Evolutionary conservation across 2,113 vertebrate species (phyloP).

Genomic region (Neopipo cinnamomea): DNA sequence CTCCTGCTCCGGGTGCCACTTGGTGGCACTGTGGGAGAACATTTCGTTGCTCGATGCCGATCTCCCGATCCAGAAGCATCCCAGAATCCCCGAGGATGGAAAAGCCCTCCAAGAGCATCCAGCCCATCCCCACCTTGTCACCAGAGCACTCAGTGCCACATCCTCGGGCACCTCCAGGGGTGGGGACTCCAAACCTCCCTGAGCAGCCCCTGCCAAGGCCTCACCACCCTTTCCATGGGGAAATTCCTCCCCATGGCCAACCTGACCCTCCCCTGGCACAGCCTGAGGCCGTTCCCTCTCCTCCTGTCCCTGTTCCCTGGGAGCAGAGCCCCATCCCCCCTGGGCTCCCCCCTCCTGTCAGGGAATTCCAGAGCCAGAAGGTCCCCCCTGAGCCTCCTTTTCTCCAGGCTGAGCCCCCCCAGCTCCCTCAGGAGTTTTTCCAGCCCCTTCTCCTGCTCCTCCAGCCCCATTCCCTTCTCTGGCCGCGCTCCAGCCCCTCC

Average conservation of each 20-base stretch:
- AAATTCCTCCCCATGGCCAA: neutral
- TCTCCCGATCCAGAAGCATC: neutral
- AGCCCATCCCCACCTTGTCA: too few relatives aligned
- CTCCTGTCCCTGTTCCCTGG: neutral
- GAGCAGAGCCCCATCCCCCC: neutral
- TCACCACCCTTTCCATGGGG: neutral
- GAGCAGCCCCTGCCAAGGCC: neutral
- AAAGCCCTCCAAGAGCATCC: neutral
- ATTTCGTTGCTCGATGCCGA: accelerated
- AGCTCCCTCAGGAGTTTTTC: neutral
- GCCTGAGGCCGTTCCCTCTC: too few relatives aligned
- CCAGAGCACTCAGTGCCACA: neutral
- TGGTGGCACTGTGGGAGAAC: slow-evolving; percentile 5
- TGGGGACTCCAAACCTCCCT: accelerated
- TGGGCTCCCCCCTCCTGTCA: neutral
- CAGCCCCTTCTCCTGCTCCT: neutral
- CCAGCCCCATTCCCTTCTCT: neutral
- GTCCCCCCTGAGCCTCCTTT: neutral
- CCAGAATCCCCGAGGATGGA: neutral
- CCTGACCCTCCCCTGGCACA: neutral
- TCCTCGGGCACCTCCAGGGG: neutral
- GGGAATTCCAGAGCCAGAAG: neutral
- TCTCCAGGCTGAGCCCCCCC: neutral
- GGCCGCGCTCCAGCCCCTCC: neutral
- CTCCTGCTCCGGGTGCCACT: neutral